Conservation (phyloP, 2,797 vertebrate species). For the Tapera naevia region DNA sequence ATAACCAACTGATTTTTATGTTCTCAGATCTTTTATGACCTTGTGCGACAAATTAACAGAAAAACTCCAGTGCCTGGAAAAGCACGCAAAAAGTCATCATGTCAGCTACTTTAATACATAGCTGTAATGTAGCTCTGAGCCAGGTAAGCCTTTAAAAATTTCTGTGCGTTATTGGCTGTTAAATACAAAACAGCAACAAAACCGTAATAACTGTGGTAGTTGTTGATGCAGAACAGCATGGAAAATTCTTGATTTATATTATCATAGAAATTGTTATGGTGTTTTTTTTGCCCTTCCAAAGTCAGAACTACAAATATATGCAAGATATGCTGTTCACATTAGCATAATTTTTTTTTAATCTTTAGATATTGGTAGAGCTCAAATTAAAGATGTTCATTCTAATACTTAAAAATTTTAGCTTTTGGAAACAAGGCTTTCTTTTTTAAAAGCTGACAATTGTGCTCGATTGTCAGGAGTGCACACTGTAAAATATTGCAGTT, state of each 20-base stretch:
- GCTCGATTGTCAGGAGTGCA: background rate
- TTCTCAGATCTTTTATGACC: slow-evolving; percentile 90
- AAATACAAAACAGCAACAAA: background rate
- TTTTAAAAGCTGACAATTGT: background rate
- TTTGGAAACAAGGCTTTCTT: background rate
- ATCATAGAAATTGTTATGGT: background rate
- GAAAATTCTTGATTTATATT: background rate
- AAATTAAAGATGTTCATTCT: background rate
- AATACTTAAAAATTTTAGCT: background rate
- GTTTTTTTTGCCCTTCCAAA: background rate
- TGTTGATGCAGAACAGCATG: background rate
- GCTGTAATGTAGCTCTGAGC: slow-evolving; percentile 88
- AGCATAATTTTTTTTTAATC: background rate
- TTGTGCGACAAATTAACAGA: slow-evolving; percentile 94
- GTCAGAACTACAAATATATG: background rate
- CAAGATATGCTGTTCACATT: background rate
- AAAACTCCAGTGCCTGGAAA: slow-evolving; percentile 91
- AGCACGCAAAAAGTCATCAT: slow-evolving; percentile 90
- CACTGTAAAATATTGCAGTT: background rate
- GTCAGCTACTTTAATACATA: slow-evolving; percentile 89
- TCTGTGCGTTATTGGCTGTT: background rate
- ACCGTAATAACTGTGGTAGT: background rate
- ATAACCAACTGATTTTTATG: slow-evolving; percentile 1
- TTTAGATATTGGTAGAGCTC: background rate
- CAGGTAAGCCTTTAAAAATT: slow-evolving; percentile 76